Base-by-base conservation (phyloP, 2,797 vertebrate species). In the Acanthopagrus latus region DNA sequence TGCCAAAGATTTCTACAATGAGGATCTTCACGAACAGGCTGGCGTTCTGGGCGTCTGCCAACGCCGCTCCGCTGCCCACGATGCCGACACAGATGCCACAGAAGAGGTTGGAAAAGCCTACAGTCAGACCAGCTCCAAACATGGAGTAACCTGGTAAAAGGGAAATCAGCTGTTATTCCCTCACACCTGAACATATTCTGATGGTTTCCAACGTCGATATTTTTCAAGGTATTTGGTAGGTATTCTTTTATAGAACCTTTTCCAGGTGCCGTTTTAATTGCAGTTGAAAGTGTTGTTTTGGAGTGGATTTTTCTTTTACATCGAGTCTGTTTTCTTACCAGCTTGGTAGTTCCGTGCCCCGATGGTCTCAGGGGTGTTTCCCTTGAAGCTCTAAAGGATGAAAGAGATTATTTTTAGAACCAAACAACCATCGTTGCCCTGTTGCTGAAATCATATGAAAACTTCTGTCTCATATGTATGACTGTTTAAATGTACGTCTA, bases 1-100 rank as follows among this genome's bases (percentile, higher is more conserved):
- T 99, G 93, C 98, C 98, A 55, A 99, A 99, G 90, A 99, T 99
- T 94, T 99, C 98, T 94, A 99, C 98, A 0, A 99, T 99, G 83
- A 99, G 97, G 87, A 99, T 99, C 95, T 99, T 99, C 43, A 99
- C 98, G 0, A 99, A 99, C 72, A 99, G 97, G 91, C 96, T 99
- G 85, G 95, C 93, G 8, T 99, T 99, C 93, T 99, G 98, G 25
- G 98, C 98, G 38, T 99, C 98, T 1, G 98, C 98, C 88, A 99
- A 77, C 48, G 98, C 98, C 0, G 98, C 98, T 54, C 98, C 98
- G 44, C 98, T 99, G 91, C 98, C 98, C 90, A 99, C 98, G 0
- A 99, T 98, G 81, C 98, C 98, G 63, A 99, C 98, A 0, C 98
- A 99, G 91, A 99, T 97, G 52, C 98, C 98, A 74, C 98, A 99